Base-by-base conservation (phyloP, 1,140 invertebrate species). In the Brachionus plicatilis region DNA sequence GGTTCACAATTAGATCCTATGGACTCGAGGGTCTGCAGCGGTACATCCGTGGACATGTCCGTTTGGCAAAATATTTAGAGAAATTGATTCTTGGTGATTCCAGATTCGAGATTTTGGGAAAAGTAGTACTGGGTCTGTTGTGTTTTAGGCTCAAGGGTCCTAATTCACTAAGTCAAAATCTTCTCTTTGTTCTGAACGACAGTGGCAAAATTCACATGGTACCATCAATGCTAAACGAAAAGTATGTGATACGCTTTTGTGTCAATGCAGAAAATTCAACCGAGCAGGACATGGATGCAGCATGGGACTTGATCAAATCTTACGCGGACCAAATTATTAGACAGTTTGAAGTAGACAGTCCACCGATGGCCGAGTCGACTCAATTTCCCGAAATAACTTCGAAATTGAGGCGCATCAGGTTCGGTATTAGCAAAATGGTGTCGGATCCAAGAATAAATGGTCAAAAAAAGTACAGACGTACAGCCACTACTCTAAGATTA, bases 171-270 rank as follows among this genome's bases (percentile, higher is more conserved):
- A 99, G 98, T 89, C 95, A 98, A 89, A 96, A 95, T 88, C 90
- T 99, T 3, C 90, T 99, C 76, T 95, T 95, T 75, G 92, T 93
- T 70, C 96, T 99, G 85, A 99, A 99, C 87, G 96, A 94, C 78
- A 97, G 95, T 5, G 96, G 96, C 7, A 95, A 95, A 88, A 90
- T 99, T 75, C 97, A 99, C 88, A 98, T 99, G 96, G 95, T 99
- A 3, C 96, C 96, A 0, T 95, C 96, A 43, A 93, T 97, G 41
- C 87, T 91, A 1, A 94, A 95, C 87, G 95, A 97, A 41, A 84
- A 75, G 24, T 97, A 94, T 88, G 89, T 92, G 2, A 99, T 99
- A 86, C 97, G 83, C 29, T 75, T 90, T 86, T 87, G 96, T 87
- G 94, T 98, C 0, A 95, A 96, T 72, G 93, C 95, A 3, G 95